Evolutionary conservation across 2,113 vertebrate genomes (phyloP).

Genomic region (Andinoacara biseriatus): DNA sequence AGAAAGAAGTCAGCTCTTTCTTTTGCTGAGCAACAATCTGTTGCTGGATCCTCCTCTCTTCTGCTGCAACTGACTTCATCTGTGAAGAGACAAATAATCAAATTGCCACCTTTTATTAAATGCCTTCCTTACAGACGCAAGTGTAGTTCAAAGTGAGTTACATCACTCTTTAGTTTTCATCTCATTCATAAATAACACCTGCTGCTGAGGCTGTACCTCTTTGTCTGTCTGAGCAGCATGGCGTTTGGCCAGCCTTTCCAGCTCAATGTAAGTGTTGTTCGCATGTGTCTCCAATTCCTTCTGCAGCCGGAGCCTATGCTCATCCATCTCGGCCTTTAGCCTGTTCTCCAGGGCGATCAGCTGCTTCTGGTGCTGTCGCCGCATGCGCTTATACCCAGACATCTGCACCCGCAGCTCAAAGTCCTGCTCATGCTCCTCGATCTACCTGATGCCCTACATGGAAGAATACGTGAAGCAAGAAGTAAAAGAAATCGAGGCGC

Average conservation of each 20-base stretch:
- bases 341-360: conserved; percentile 99
- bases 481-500: conserved; percentile 37
- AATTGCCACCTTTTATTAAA: conserved; percentile 2
- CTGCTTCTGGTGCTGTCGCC: conserved; percentile 99
- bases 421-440: conserved; percentile 99
- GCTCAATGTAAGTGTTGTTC: conserved; percentile 98
- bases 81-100: conserved; percentile 62
- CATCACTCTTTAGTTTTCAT: background rate
- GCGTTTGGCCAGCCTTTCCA: conserved; percentile 99
- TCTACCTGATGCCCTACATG: conserved; percentile 95
- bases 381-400: conserved; percentile 99
- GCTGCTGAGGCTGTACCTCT: conserved; percentile 83
- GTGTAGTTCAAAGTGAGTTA: background rate
- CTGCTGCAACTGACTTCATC: conserved; percentile 93
- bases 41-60: conserved; percentile 99
- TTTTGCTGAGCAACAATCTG: conserved; percentile 99
- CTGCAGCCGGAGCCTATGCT: conserved; percentile 98
- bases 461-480: conserved; percentile 32
- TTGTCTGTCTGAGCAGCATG: conserved; percentile 95
- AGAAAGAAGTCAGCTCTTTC: conserved; percentile 96
- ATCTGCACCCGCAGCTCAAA: conserved; percentile 99
- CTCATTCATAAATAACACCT: conserved; percentile 29
- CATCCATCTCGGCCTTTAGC: conserved; percentile 99
- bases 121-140: background rate
- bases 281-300: conserved; percentile 99